A percentile compares a stretch with the other conserved stretches of the same genome.
Conservation (phyloP, 2,888 invertebrate species). For the Teleogryllus oceanicus region DNA sequence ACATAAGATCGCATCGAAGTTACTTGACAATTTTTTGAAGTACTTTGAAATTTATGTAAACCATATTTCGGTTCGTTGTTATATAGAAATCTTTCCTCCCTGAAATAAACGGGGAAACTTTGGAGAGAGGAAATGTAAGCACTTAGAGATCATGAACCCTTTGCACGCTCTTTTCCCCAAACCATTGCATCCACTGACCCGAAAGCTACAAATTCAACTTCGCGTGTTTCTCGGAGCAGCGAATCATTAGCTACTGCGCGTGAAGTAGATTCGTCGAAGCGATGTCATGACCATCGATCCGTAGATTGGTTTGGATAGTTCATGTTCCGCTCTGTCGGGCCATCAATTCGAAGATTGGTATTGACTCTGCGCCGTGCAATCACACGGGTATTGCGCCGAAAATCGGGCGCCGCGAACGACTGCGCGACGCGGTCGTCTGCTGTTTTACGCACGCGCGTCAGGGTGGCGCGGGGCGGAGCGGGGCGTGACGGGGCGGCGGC, state of each 20-base stretch:
- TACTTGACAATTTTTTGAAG: too few relatives aligned
- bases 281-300: background rate
- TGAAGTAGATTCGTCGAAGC: background rate
- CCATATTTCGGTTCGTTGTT: too few relatives aligned
- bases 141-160: too few relatives aligned
- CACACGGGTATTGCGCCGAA: background rate
- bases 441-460: slow-evolving; percentile 3
- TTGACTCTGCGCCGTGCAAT: background rate
- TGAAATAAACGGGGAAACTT: too few relatives aligned
- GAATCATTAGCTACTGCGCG: background rate
- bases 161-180: too few relatives aligned
- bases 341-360: background rate
- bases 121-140: too few relatives aligned
- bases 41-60: too few relatives aligned
- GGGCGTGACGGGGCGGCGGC: background rate
- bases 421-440: background rate
- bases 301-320: too few relatives aligned
- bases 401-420: background rate
- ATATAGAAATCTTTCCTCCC: too few relatives aligned
- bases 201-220: background rate
- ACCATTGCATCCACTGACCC: too few relatives aligned
- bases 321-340: background rate
- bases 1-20: too few relatives aligned
- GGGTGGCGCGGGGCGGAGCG: background rate
- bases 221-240: background rate